Percentiles rank a stretch among this genome's conserved stretches.
Evolutionary conservation across 2,888 invertebrate genomes (phyloP).

Genomic region (Crocallis elinguaria): DNA sequence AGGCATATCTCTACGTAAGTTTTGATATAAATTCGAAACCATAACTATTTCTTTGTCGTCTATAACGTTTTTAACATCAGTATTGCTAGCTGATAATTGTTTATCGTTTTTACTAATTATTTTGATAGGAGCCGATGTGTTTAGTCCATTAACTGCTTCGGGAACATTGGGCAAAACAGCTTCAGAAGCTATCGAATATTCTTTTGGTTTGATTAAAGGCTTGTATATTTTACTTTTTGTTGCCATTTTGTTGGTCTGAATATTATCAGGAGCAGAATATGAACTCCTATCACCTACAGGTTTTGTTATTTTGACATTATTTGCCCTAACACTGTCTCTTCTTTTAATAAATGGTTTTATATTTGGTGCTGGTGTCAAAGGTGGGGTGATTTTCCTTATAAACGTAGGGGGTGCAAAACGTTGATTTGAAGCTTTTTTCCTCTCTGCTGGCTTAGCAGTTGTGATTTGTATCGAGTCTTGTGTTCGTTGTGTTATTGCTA

Average conservation of each 20-base stretch:
- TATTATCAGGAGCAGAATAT: background rate
- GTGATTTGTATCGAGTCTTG: background rate
- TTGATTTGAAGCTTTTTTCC: constrained; percentile 17
- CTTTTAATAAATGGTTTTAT: constrained; percentile 26
- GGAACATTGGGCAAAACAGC: constrained; percentile 10
- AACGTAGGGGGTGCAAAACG: constrained; percentile 16
- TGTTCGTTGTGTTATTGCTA: background rate
- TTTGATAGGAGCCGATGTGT: constrained; percentile 13
- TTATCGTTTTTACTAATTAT: constrained; percentile 3
- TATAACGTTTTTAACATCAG: constrained; percentile 22
- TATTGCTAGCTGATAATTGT: constrained; percentile 1
- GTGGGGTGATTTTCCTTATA: constrained; percentile 14
- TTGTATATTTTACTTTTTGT: constrained; percentile 18
- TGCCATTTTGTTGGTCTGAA: constrained; percentile 1
- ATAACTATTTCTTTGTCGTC: constrained; percentile 37
- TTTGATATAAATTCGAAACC: constrained; percentile 34
- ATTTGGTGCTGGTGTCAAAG: constrained; percentile 9
- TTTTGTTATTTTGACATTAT: constrained; percentile 17
- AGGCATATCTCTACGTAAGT: constrained; percentile 35
- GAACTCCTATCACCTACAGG: constrained; percentile 5
- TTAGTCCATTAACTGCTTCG: constrained; percentile 9
- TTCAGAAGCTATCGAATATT: constrained; percentile 7
- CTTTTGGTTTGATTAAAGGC: constrained; percentile 3
- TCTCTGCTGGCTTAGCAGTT: constrained; percentile 10
- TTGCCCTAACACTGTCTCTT: constrained; percentile 21